Evolutionary conservation across 2,888 invertebrate genomes (phyloP).

Genomic region (Dicyrtomina minuta): DNA sequence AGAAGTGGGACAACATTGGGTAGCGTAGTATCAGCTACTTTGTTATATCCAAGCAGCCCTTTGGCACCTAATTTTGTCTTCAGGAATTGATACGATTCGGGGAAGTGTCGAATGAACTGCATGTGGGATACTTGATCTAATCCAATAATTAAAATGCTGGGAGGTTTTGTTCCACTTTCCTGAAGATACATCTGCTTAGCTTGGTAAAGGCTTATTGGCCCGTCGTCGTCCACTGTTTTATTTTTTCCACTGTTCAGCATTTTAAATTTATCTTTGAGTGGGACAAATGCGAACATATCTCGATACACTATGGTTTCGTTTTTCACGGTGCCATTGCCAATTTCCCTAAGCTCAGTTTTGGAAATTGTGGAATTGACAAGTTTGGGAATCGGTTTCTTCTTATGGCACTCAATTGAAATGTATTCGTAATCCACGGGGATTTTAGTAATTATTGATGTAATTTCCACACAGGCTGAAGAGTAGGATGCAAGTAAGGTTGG

Average conservation of each 20-base stretch:
- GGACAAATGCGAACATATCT: constrained; percentile 39
- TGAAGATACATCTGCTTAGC: too few species aligned
- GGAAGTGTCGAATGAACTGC: constrained; percentile 56
- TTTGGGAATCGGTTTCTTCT: too few species aligned
- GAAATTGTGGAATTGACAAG: too few species aligned
- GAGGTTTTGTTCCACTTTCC: not conserved
- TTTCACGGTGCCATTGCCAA: not conserved
- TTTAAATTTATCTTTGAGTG: constrained; percentile 24
- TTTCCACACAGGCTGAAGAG: too few species aligned
- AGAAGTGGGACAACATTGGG: constrained; percentile 59
- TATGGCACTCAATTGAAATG: constrained; percentile 26
- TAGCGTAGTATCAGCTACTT: too few species aligned
- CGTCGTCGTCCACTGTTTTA: too few species aligned
- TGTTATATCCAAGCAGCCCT: constrained; percentile 55
- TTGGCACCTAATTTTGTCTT: constrained; percentile 54
- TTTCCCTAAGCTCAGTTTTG: too few species aligned
- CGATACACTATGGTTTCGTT: not conserved
- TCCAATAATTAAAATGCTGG: constrained; percentile 56
- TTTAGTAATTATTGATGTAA: too few species aligned
- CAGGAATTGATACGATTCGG: constrained; percentile 54
- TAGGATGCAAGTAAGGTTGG: too few species aligned
- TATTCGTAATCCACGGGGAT: constrained; percentile 17
- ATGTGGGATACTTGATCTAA: constrained; percentile 56
- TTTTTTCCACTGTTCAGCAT: too few species aligned
- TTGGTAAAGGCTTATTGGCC: too few species aligned